Base-by-base conservation (phyloP, 92 coral and sea anemone species). In the Parazoanthus darwini region DNA sequence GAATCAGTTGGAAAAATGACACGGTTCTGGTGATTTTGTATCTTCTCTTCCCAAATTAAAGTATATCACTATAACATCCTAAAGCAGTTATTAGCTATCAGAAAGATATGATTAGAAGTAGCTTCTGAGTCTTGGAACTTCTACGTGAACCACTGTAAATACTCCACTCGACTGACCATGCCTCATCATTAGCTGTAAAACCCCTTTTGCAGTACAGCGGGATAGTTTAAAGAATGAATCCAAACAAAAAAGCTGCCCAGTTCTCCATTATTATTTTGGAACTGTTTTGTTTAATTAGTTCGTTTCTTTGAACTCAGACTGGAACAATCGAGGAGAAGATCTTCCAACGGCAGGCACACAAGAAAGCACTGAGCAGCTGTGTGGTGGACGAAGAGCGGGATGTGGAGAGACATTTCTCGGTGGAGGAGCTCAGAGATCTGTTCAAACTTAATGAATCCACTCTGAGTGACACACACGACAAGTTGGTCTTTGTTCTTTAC, bases 281-380 rank as follows among this genome's bases (percentile, higher is more conserved):
- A 22, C 14, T 76, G 48, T 4, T 46, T 18, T 3, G 58, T 43
- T 58, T 51, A 18, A 33, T 56, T 35, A 0, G 8, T 29, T 16
- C 0, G 38, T 58, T 26, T 42, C 10, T 82, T 68, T 39, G 5
- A 23, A 43, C 86, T 37, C 36, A 95, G 95, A 95, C 99, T 33
- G 99, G 99, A 54, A 94, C 99, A 16, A 96, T 96, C 23, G 99
- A 96, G 85, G 99, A 96, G 88, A 96, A 96, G 93, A 96, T 96
- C 86, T 96, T 96, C 88, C 99, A 96, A 86, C 92, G 99, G 3
- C 99, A 96, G 63, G 96, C 99, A 14, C 99, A 96, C 98, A 96
- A 96, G 92, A 96, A 96, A 46, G 99, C 99, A 6, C 93, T 96
- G 5, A 94, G 99, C 82, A 94, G 98, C 76, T 96, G 98, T 90